Conservation (phyloP, 2,888 invertebrate species). For the Drosophila nigritarsus region DNA sequence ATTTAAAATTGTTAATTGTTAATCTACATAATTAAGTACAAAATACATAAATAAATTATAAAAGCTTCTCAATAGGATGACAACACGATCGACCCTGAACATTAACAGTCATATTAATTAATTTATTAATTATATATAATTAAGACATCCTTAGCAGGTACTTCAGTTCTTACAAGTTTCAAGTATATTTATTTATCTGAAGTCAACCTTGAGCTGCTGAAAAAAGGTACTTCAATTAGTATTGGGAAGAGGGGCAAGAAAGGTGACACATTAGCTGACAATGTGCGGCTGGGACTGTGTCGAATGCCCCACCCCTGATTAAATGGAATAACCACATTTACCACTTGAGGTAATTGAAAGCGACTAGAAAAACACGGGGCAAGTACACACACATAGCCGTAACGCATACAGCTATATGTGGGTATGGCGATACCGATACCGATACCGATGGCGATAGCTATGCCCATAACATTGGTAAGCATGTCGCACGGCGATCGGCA, state of each 20-base stretch:
- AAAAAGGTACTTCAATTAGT: slow-evolving; percentile 70
- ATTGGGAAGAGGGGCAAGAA: slow-evolving; percentile 6
- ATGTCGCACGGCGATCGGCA: slow-evolving; percentile 69
- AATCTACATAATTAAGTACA: not conserved
- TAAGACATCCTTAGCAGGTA: not conserved
- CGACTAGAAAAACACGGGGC: slow-evolving; percentile 49
- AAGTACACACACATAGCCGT: slow-evolving; percentile 23
- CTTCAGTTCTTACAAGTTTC: not conserved
- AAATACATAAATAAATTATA: no score
- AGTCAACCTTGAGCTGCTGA: slow-evolving; percentile 58
- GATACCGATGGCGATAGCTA: slow-evolving; percentile 30
- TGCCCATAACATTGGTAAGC: slow-evolving; percentile 63
- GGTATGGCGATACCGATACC: slow-evolving; percentile 30
- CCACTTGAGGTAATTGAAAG: slow-evolving; percentile 77
- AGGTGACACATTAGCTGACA: slow-evolving; percentile 69
- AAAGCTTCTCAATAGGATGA: not conserved
- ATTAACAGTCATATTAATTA: not conserved
- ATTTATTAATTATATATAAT: not conserved
- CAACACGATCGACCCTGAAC: not conserved
- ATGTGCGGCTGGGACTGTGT: slow-evolving; percentile 43
- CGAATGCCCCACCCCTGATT: slow-evolving; percentile 69
- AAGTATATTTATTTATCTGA: not conserved
- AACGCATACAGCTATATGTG: not conserved
- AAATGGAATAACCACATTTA: slow-evolving; percentile 80
- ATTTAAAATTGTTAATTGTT: not conserved